Base-by-base conservation (phyloP, 2,113 vertebrate genomes). In the Mobula hypostoma region DNA sequence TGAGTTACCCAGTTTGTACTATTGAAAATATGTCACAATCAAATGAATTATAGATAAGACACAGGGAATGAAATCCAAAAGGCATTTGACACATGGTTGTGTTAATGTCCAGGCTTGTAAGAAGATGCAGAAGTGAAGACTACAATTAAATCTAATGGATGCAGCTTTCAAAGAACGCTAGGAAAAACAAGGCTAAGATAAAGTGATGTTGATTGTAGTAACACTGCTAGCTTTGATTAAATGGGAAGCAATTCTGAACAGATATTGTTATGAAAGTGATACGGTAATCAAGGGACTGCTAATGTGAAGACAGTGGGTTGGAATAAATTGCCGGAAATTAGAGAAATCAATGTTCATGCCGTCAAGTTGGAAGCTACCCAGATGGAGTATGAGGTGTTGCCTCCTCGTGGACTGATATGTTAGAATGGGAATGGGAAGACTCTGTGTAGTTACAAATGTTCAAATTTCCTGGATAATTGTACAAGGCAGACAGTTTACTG, bases 1-100 rank as follows among this genome's bases (percentile, higher is more conserved):
- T 61, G 82, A 63, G 83, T 88, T 88, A n/a, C 61, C 83, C 58
- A 56, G 27, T 88, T 85, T 88, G 83, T n/a, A 88, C 83, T 88
- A 63, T 61, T 88, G 83, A 88, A 88, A 29, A n/a, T 27, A 29
- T 88, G 83, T 63, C 83, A 63, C 29, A 7, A 29, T 63, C 58
- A 88, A 63, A 88, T 88, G 58, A 88, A 88, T 88, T 61, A 63
- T 88, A 88, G 83, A 63, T 88, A 63, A 63, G 58, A 63, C 83
- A n/a, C 12, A 27, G 58, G 24, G 5, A 61, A 29, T 5, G 58
- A 87, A 61, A 58, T 70, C 8, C 68, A 61, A 87, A 88, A 88
- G 27, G 27, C 56, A 88, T 63, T 63, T 88, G 27, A 29, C 19
- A 9, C 83, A 63, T 88, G 29, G 61, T 15, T n/a, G 27, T 63